Conservation (phyloP, 1,140 invertebrate species). For the Drosophila ananassae region DNA sequence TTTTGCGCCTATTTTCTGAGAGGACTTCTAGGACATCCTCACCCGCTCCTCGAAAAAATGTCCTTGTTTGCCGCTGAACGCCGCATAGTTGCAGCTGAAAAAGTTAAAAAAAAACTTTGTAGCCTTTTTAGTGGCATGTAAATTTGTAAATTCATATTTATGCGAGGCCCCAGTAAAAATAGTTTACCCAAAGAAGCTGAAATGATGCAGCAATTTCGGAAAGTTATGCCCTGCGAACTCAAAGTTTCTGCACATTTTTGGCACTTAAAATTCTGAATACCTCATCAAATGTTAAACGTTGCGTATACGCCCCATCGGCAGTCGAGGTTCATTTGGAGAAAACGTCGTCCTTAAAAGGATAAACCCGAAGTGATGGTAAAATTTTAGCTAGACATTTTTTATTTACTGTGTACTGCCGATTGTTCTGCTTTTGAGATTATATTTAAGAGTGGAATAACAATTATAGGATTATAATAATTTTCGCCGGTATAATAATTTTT, state of each 20-base stretch:
- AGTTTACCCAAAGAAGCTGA: slow-evolving; percentile 44
- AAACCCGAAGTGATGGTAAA: not conserved
- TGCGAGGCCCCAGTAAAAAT: slow-evolving; percentile 23
- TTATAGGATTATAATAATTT: not conserved
- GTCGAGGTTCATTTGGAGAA: not conserved
- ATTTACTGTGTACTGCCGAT: no score
- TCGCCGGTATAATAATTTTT: not conserved
- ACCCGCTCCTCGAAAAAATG: slow-evolving; percentile 11
- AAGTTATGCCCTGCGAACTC: slow-evolving; percentile 42
- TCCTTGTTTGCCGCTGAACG: slow-evolving; percentile 28
- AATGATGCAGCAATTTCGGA: slow-evolving; percentile 64
- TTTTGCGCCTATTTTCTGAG: slow-evolving; percentile 47
- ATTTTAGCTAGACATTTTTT: not conserved
- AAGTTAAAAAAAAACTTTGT: slow-evolving; percentile 35
- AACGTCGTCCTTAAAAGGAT: not conserved
- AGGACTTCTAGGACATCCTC: slow-evolving; percentile 1
- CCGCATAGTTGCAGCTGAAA: slow-evolving; percentile 44
- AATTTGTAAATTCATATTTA: slow-evolving; percentile 55
- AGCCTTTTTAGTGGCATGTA: slow-evolving; percentile 68
- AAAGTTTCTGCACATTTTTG: slow-evolving; percentile 32
- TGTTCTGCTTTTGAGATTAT: not conserved
- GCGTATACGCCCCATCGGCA: slow-evolving; percentile 42
- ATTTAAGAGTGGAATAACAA: not conserved
- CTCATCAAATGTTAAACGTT: slow-evolving; percentile 50
- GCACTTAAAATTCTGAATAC: slow-evolving; percentile 29